Evolutionary conservation across 2,888 invertebrate species (phyloP), one percentile per base, ranked within the genome.

Genomic region (Desoria tigrina): DNA sequence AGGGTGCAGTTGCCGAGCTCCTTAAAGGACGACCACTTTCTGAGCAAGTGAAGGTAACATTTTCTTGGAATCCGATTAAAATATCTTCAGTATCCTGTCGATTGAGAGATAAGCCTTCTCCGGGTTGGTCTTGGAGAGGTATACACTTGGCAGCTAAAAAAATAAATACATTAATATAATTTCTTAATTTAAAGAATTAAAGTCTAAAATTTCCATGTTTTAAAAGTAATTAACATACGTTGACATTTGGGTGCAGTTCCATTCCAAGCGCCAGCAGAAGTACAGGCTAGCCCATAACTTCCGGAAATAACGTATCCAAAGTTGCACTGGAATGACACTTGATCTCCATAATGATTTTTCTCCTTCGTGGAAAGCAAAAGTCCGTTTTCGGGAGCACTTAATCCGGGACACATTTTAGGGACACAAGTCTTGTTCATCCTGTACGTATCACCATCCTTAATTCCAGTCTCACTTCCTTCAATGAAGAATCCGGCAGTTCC

Each of bases 361-460:
- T 84, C 84, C 78, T 90, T 90, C 0, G 92, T 92, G 0, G 92
- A 88, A 9, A 94, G 80, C 28, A 94, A 82, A 76, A 89, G 85
- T 63, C 94, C 94, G 79, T 94, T 93, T 79, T 92, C 92, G 0
- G 94, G 94, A 2, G 88, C 83, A 32, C 83, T 79, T 45, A 94
- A 79, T 1, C 84, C 80, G 4, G 93, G 90, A 75, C 94, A 95
- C 91, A 93, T 92, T 2, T 94, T 85, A 0, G 93, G 92, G 14
- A 96, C 95, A 80, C 96, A 97, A 32, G 95, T 92, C 82, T 97
- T 96, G 79, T 96, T 95, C 75, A 89, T 86, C 79, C 92, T 90
- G 79, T 89, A 91, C 1, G 88, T 85, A 78, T 97, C 96, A 0
- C 93, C 94, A 77, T 94, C 92, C 66, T 91, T 85, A 69, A 88